Percentiles rank a stretch among this genome's conserved stretches.
Conservation (phyloP, 2,113 vertebrate species). For the Serilophus lunatus region DNA sequence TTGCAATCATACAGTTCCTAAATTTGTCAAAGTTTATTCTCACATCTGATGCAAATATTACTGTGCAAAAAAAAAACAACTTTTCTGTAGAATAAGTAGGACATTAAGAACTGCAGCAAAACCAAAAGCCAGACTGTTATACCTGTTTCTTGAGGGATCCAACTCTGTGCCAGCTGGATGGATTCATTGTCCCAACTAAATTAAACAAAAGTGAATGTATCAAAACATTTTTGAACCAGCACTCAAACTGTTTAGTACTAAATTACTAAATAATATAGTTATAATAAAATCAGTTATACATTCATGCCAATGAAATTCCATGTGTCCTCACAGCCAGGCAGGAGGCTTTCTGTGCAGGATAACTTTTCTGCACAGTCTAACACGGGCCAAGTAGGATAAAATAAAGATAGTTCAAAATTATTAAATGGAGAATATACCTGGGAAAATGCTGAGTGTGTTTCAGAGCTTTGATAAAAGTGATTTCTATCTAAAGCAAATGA, state of each 20-base stretch:
- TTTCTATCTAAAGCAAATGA: neutral
- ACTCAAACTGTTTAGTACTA: neutral
- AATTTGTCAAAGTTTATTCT: slow-evolving; percentile 93
- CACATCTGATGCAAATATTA: slow-evolving; percentile 91
- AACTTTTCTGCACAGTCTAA: neutral
- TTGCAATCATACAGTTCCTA: slow-evolving; percentile 89
- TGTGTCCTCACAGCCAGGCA: neutral
- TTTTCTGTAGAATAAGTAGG: neutral
- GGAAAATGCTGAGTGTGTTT: neutral
- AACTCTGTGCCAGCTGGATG: slow-evolving; percentile 85
- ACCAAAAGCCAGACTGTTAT: slow-evolving; percentile 22
- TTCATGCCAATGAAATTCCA: neutral
- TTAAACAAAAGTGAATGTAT: neutral
- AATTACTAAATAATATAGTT: neutral
- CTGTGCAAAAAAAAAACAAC: slow-evolving; percentile 68
- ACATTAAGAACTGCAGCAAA: neutral
- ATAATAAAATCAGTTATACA: neutral
- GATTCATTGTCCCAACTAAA: slow-evolving; percentile 92
- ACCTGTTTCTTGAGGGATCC: slow-evolving; percentile 90
- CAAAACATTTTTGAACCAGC: neutral
- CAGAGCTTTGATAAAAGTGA: neutral
- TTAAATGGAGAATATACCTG: neutral
- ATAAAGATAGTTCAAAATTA: neutral
- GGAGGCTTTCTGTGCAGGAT: neutral
- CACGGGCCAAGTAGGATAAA: neutral